These are phyloP conservation scores for Garra rufa DNA, from an alignment of 2,113 vertebrate genomes.

Conservation along the genomic window DNA sequence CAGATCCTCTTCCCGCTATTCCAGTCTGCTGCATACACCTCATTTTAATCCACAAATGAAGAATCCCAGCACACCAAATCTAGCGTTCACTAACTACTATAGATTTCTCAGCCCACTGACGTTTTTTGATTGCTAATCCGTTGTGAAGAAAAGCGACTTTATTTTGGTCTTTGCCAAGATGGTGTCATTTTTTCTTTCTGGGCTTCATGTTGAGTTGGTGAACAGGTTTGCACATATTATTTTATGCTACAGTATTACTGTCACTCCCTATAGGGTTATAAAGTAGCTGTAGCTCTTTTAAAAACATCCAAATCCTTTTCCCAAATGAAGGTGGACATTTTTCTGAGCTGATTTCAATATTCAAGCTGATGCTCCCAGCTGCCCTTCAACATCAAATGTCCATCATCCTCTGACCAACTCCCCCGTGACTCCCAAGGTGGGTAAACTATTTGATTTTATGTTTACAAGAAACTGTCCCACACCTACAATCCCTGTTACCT, in stretches of 20 bases:
- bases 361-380: conserved; percentile 21
- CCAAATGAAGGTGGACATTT: background rate
- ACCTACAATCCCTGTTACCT: background rate
- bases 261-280: background rate
- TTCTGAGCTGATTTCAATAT: background rate
- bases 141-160: background rate
- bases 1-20: background rate
- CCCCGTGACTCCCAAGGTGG: background rate
- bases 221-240: background rate
- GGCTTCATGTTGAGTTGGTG: background rate
- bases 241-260: background rate
- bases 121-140: background rate
- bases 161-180: background rate
- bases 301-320: background rate
- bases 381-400: conserved; percentile 40
- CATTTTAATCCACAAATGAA: background rate
- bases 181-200: background rate
- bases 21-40: background rate
- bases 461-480: conserved; percentile 15
- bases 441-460: conserved; percentile 23
- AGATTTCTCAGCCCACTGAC: background rate
- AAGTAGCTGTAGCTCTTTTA: background rate
- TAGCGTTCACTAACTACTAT: background rate
- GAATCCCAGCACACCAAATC: background rate
- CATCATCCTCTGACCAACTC: background rate